Base-by-base conservation (phyloP, 2,113 vertebrate species). In the Neotragus moschatus region DNA sequence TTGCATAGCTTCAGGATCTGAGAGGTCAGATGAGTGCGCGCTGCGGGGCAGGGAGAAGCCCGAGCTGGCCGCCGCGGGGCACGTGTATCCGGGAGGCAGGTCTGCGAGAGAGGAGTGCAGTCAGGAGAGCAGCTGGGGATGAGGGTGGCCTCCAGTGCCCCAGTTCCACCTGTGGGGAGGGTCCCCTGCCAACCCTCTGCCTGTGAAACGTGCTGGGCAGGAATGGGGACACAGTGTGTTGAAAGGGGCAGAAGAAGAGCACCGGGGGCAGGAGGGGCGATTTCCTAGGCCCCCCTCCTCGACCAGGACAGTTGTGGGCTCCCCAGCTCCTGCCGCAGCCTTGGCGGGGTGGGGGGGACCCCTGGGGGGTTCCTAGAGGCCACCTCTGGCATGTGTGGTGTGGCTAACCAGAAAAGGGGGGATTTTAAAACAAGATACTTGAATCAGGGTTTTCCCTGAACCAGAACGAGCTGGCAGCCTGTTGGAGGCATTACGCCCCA, bases 1-100 rank as follows among this genome's bases (percentile, higher is more conserved):
- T 98, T 99, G 99, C 98, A 99, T 99, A 89, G 99, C 98, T 98
- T 99, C 98, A 80, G 99, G 98, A 97, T 99, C 99, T 0, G 98
- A 99, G n/a, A 99, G 99, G 97, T 99, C 99, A 43, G 99, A 99
- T 36, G 99, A 98, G 96, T 97, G 99, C 49, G 98, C 97, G 16
- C 99, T 98, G 81, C 99, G 98, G 85, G 99, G 98, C 85, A 99
- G 98, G 12, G 99, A 98, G 98, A 99, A 99, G 97, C 98, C 99
- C 98, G 99, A 98, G 96, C 98, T 39, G 36, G 99, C 98, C 1
- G 98, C 94, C 1, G 98, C 93, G 2, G 99, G 99, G 97, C 99
- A 99, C 85, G 98, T 98, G 95, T 99, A 99, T 89, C 99, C 99
- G 36, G 99, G 99, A 96, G 99, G 99, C 97, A 99, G 98, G 92